Evolutionary conservation across 2,888 invertebrate genomes (phyloP).

Genomic region (Ommatoiulus sabulosus): DNA sequence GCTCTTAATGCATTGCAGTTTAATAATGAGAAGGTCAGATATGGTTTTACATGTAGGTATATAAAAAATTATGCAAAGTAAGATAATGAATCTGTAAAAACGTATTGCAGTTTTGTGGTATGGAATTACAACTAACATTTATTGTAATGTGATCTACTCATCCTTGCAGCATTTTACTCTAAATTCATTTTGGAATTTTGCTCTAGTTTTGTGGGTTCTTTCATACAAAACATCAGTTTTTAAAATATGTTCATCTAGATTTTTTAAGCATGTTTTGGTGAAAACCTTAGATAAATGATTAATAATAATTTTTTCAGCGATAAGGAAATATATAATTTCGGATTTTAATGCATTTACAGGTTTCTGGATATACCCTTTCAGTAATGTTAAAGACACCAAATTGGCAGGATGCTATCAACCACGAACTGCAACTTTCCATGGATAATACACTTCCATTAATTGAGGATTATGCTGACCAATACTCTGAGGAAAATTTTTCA

Average conservation of each 20-base stretch:
- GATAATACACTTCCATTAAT: constrained; percentile 84
- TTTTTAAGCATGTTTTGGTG: no score
- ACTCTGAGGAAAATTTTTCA: constrained; percentile 19
- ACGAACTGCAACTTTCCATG: constrained; percentile 85
- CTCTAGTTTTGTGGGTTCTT: no score
- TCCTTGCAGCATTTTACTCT: not conserved
- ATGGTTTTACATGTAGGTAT: not conserved
- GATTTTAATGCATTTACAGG: constrained; percentile 61
- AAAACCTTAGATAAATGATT: no score
- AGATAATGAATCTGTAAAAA: not conserved
- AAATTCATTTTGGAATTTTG: no score
- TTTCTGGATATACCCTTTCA: constrained; percentile 71
- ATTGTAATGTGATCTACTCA: no score
- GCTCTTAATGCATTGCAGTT: constrained; percentile 75
- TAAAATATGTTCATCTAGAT: no score
- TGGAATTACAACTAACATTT: no score
- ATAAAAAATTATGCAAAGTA: not conserved
- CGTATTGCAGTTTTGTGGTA: no score
- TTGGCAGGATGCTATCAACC: constrained; percentile 85
- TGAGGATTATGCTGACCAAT: constrained; percentile 15
- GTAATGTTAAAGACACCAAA: constrained; percentile 84
- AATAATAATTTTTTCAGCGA: not conserved
- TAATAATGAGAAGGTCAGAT: constrained; percentile 66
- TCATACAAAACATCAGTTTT: no score
- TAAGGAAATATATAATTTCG: constrained; percentile 7